phyloP scores from a whole-genome alignment of 2,797 vertebrate genomes.

The Dendrocincla tyrannina region DNA sequence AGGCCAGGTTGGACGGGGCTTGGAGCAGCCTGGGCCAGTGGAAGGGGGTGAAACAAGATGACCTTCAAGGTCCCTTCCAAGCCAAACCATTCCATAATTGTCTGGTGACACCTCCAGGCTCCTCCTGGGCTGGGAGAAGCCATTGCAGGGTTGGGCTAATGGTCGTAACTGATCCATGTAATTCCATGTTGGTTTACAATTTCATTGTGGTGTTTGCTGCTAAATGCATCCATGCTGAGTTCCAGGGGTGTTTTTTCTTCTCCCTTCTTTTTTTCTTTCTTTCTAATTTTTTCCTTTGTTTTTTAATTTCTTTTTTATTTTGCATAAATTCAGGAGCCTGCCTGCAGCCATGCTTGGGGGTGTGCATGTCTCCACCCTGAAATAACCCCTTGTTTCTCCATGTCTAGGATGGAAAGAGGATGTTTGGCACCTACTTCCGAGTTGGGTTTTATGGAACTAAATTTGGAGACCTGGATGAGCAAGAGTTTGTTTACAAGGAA shows the following conservation, averaged over 20 bases:
- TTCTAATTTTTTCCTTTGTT: not conserved
- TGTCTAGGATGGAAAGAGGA: conserved; percentile 92
- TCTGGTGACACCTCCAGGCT: not conserved
- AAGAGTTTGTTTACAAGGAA: conserved; percentile 99
- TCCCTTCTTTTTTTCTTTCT: conserved; percentile 10
- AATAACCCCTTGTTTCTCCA: conserved; percentile 67
- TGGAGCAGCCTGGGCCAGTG: fast-evolving
- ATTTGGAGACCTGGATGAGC: conserved; percentile 96
- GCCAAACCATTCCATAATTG: not conserved
- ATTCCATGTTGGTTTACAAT: conserved; percentile 21
- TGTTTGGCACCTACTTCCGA: conserved; percentile 99
- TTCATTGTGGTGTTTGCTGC: conserved; percentile 41
- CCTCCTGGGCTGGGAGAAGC: not conserved
- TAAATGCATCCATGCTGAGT: conserved; percentile 43
- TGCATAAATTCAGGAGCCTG: conserved; percentile 32
- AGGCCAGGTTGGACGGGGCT: not conserved
- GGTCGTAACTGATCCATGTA: not conserved
- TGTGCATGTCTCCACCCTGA: not conserved
- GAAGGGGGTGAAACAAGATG: not conserved
- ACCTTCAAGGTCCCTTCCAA: not conserved
- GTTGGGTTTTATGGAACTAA: conserved; percentile 97
- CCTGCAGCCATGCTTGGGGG: not conserved
- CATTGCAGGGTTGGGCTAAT: conserved; percentile 50
- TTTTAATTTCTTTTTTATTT: conserved; percentile 1
- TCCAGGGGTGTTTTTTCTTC: conserved; percentile 42